phyloP scores from a whole-genome alignment of 2,888 invertebrate genomes.

The Girardia tigrina region DNA sequence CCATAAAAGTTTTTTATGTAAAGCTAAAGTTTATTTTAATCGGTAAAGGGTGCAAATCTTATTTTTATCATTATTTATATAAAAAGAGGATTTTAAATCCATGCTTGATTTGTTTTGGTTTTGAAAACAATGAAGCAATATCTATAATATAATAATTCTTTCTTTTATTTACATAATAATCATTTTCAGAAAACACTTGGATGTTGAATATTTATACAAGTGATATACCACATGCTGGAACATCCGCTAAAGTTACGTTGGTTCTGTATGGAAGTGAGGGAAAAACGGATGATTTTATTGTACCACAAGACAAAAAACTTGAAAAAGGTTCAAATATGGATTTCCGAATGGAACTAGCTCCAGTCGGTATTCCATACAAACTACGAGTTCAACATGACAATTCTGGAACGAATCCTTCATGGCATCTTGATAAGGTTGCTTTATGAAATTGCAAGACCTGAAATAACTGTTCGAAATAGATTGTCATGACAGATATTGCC shows the following conservation, averaged over 20 bases:
- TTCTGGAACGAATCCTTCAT: slow-evolving; percentile 44
- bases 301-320: slow-evolving; percentile 43
- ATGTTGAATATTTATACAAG: slow-evolving; percentile 45
- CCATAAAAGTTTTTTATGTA: too few species aligned
- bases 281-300: slow-evolving; percentile 46
- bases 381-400: slow-evolving; percentile 49
- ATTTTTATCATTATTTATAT: too few species aligned
- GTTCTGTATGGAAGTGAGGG: slow-evolving; percentile 48
- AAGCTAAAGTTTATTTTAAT: too few species aligned
- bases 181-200: slow-evolving; percentile 40
- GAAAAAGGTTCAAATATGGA: slow-evolving; percentile 46
- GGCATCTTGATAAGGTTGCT: slow-evolving; percentile 44
- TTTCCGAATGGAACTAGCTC: slow-evolving; percentile 45
- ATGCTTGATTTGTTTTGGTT: too few species aligned
- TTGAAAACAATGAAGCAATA: too few species aligned
- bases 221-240: slow-evolving; percentile 46
- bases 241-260: slow-evolving; percentile 48
- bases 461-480: background rate
- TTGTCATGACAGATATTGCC: slow-evolving; percentile 5
- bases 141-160: too few species aligned
- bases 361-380: slow-evolving; percentile 48
- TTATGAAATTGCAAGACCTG: background rate
- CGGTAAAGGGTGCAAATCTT: too few species aligned
- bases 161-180: too few species aligned
- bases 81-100: too few species aligned